Base-by-base conservation (phyloP, 2,888 invertebrate genomes). In the Dynastes tityus region DNA sequence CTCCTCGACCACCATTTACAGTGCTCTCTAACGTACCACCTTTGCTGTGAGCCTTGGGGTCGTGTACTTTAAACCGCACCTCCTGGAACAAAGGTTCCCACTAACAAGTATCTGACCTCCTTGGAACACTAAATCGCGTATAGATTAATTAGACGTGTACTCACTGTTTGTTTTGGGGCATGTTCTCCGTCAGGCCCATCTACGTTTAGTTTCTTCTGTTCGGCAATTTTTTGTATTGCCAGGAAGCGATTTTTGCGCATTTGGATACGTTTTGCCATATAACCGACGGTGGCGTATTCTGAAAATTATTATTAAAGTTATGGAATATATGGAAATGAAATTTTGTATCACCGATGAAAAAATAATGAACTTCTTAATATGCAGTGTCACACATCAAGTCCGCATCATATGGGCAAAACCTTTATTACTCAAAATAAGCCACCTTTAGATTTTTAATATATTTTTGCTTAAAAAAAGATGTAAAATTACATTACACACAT, bases 271-370 rank as follows among this genome's bases (percentile, higher is more conserved):
- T 98, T 98, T 84, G 97, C 97, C 95, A 98, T 96, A 90, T 98
- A 98, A 84, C 98, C 98, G 85, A 98, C 98, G 83, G 98, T 96
- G 83, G 98, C 98, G 90, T 98, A 98, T 92, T 98, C 98, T 97
- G 93, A 83, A 91, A 91, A 61, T 61, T 32, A 27, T 45, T 61
- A 6, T 37, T 37, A 37, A 6, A 37, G 6, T 37, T 37, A 45
- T 45, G 45, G 45, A 11, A 45, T 8, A 45, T 8, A 45, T 45
- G 2, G 45, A 45, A 45, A 45, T 45, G 1, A 45, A 1, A 45
- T 11, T 45, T 45, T 45, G 1, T 11, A 45, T 45, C 45, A 45
- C 1, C 32, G 5, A 37, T 37, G 32, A 5, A 5, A 37, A 37
- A 4, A 37, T 4, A 37, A 37, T 37, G 32, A 37, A 37, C 4